phyloP scores from a whole-genome alignment of 2,797 vertebrate species.

The Sebastes diploproa region DNA sequence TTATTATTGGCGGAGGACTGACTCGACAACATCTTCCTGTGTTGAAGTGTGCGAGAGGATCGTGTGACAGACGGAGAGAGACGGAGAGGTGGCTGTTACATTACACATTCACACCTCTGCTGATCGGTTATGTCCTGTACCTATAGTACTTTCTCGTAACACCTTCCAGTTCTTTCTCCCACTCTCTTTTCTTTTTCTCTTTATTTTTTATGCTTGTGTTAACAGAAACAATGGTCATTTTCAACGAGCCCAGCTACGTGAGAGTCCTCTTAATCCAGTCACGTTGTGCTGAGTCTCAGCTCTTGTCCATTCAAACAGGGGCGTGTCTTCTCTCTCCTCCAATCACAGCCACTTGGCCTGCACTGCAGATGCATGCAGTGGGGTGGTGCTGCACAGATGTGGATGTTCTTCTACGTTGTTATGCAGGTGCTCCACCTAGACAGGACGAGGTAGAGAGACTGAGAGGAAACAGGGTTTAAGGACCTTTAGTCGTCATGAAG shows the following conservation, averaged over 20 bases:
- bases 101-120: slow-evolving; percentile 20
- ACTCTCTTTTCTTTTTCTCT: not conserved
- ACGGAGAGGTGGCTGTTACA: slow-evolving; percentile 2
- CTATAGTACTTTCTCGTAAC: not conserved
- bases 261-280: slow-evolving; percentile 36
- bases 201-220: slow-evolving; percentile 8
- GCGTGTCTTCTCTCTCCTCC: slow-evolving; percentile 31
- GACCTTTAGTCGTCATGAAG: not conserved
- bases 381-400: slow-evolving; percentile 7
- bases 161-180: not conserved
- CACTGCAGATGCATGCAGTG: slow-evolving; percentile 42
- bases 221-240: slow-evolving; percentile 10
- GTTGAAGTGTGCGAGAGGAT: slow-evolving; percentile 34
- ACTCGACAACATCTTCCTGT: slow-evolving; percentile 20
- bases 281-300: slow-evolving; percentile 40
- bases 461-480: not conserved
- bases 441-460: not conserved
- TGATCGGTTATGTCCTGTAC: slow-evolving; percentile 5
- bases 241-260: slow-evolving; percentile 13
- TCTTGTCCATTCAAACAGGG: slow-evolving; percentile 24
- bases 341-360: slow-evolving; percentile 22
- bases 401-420: not conserved
- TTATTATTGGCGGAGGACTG: not conserved
- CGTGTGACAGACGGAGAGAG: slow-evolving; percentile 7
- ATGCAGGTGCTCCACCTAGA: slow-evolving; percentile 45